Conservation (phyloP, 2,888 invertebrate species). For the Colletes collaris region DNA sequence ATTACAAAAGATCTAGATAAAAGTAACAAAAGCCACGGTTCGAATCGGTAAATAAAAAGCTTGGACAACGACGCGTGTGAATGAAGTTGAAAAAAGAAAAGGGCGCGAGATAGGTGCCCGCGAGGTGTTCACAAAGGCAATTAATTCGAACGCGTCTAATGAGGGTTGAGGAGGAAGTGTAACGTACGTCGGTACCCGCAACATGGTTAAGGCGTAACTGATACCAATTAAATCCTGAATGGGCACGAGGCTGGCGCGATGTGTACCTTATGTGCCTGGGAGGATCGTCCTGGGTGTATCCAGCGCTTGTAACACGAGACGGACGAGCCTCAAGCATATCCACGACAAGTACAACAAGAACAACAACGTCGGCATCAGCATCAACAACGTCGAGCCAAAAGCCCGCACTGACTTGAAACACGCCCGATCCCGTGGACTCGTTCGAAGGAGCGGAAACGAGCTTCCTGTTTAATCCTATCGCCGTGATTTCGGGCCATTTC, state of each 20-base stretch:
- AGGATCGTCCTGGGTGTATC: slow-evolving; percentile 47
- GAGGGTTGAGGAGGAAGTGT: slow-evolving; percentile 36
- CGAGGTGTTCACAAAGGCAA: slow-evolving; percentile 27
- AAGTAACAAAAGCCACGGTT: too few relatives aligned
- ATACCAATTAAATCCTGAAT: slow-evolving; percentile 70
- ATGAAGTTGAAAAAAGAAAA: too few relatives aligned
- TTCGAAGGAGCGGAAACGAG: slow-evolving; percentile 4
- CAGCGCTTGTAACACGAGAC: slow-evolving; percentile 65
- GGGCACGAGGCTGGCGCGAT: slow-evolving; percentile 38
- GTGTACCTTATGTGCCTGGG: slow-evolving; percentile 60
- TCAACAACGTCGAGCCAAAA: slow-evolving; percentile 18
- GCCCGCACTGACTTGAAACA: neutral
- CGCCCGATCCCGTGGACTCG: neutral
- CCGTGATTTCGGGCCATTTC: neutral
- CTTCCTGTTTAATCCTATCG: neutral
- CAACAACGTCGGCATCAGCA: slow-evolving; percentile 34
- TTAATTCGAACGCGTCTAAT: slow-evolving; percentile 46
- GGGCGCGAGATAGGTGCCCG: too few relatives aligned
- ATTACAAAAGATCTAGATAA: too few relatives aligned
- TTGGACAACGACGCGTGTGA: too few relatives aligned
- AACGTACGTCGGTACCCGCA: slow-evolving; percentile 45
- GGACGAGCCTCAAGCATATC: slow-evolving; percentile 58
- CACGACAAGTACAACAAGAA: slow-evolving; percentile 58
- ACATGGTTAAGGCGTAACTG: slow-evolving; percentile 71
- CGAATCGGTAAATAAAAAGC: neutral